Evolutionary conservation across 1,140 invertebrate genomes (phyloP).

Genomic region (Pemphigus obesinymphae): DNA sequence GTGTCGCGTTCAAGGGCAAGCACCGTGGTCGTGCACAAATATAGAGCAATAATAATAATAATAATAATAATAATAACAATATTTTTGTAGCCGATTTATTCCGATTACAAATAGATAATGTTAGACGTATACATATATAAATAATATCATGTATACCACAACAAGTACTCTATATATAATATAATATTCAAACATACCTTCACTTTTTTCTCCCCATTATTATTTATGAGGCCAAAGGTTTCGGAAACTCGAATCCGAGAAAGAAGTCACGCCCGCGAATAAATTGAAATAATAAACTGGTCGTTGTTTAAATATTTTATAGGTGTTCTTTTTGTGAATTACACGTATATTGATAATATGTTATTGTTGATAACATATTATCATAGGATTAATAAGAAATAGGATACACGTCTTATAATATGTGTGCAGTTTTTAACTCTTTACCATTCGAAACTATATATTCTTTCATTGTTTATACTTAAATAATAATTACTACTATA

Average conservation of each 20-base stretch:
- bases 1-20: not conserved
- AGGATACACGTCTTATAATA: too few relatives aligned
- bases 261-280: conserved; percentile 21
- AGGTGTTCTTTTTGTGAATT: not conserved
- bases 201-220: conserved; percentile 20
- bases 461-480: too few relatives aligned
- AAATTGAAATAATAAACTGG: too few relatives aligned
- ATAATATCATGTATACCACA: not conserved
- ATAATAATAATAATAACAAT: not conserved
- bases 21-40: conserved; percentile 8
- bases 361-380: too few relatives aligned
- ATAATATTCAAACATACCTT: not conserved
- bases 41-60: not conserved
- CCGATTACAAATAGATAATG: conserved; percentile 3
- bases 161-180: not conserved
- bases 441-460: too few relatives aligned
- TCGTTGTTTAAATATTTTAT: not conserved
- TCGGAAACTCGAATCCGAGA: not conserved
- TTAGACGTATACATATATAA: too few relatives aligned
- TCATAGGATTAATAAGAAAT: too few relatives aligned
- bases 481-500: too few relatives aligned
- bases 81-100: not conserved
- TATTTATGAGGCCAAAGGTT: conserved; percentile 6
- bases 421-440: too few relatives aligned
- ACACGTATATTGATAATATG: not conserved